Base-by-base conservation (phyloP, 2,888 invertebrate species). In the Oligia fasciuncula region DNA sequence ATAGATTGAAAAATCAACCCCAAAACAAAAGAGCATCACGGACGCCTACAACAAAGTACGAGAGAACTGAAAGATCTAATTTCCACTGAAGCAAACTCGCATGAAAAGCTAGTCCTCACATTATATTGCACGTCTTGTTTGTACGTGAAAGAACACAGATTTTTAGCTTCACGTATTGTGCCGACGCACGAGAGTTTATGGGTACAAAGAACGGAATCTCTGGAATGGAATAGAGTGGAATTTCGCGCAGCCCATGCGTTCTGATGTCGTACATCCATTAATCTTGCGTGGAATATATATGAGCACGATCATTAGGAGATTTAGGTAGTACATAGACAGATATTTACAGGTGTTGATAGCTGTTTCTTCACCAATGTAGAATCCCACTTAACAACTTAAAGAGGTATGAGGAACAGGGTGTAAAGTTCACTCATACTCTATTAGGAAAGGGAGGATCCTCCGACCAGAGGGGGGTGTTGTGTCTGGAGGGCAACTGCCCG, bases 281-380 rank as follows among this genome's bases (percentile, higher is more conserved):
- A 79, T 85, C 68, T 85, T 54, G 66, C 5, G 60, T 51, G 65
- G 35, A 82, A 73, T 87, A 79, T 80, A 80, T 80, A 80, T 73
- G 67, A 43, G 67, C 35, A 46, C 19, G 23, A 76, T 79, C 66
- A 70, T 77, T 75, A 63, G 35, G 35, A 70, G 46, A 54, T 83
- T 83, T 40, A 29, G 40, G 6, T 49, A 29, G 11, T 65, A 19
- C 13, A 65, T 0, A 43, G 9, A 40, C 49, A 29, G 29, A n/a
- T 54, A 40, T 51, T 43, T 19, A 57, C 35, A 60, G 9, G 8
- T 19, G 19, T 17, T 49, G 14, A 14, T 51, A 51, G 5, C 57
- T 9, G 57, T 60, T n/a, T 60, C n/a, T 60, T 60, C n/a, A 60
- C 13, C n/a, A 60, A n/a, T 9, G 1, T n/a, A 57, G 1, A 11